A percentile compares a stretch with the other conserved stretches of the same genome.
Evolutionary conservation across 2,797 vertebrate species (phyloP).

Genomic region (Halcyon smyrnensis): DNA sequence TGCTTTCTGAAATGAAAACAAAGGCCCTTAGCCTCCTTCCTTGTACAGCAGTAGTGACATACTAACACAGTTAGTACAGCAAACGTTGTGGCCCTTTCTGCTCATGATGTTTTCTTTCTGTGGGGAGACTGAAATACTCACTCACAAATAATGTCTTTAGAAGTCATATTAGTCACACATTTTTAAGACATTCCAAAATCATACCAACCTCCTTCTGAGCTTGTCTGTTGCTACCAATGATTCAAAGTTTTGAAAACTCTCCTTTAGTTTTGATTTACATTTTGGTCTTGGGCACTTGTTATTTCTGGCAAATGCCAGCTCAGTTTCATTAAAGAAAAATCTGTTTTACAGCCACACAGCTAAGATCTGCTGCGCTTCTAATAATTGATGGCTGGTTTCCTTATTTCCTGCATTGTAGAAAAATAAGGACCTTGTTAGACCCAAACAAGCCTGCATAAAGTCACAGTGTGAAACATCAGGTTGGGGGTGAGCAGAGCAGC

Average conservation of each 20-base stretch:
- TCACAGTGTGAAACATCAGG: constrained; percentile 70
- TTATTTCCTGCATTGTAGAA: constrained; percentile 76
- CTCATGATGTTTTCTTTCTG: constrained; percentile 62
- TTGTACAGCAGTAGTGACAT: constrained; percentile 32
- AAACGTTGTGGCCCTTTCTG: constrained; percentile 49
- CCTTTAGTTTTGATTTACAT: constrained; percentile 85
- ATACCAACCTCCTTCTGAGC: constrained; percentile 70
- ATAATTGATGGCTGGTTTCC: constrained; percentile 73
- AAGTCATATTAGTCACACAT: constrained; percentile 85
- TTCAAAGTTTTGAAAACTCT: constrained; percentile 82
- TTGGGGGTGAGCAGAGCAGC: constrained; percentile 62
- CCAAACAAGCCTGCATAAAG: constrained; percentile 73
- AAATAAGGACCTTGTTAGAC: constrained; percentile 75
- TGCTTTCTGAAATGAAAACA: constrained; percentile 37
- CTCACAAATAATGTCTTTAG: constrained; percentile 77
- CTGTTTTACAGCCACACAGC: constrained; percentile 74
- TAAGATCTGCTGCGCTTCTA: constrained; percentile 71
- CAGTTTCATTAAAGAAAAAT: constrained; percentile 89
- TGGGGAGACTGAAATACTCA: constrained; percentile 76
- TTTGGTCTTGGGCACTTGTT: constrained; percentile 85
- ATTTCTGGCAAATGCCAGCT: constrained; percentile 83
- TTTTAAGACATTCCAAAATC: constrained; percentile 84
- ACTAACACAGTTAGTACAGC: constrained; percentile 70
- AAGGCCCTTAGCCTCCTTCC: constrained; percentile 7
- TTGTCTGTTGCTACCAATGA: constrained; percentile 81